These are phyloP conservation scores for Ametastegia equiseti DNA, from an alignment of 2,888 invertebrate species.

Conservation along the genomic window DNA sequence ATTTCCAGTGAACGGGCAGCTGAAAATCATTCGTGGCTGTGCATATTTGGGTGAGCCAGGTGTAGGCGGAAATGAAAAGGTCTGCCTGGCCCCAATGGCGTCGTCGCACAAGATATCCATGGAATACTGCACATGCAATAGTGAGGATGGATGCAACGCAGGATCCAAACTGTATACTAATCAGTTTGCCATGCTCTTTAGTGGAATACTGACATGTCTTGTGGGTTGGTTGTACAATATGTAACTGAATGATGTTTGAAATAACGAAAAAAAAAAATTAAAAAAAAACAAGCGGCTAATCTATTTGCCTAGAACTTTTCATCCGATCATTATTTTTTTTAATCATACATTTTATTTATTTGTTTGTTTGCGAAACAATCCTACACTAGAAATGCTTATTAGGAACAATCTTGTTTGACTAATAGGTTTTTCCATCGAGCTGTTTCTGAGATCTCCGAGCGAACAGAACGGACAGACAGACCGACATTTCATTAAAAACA, in stretches of 20 bases:
- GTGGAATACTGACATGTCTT: not conserved
- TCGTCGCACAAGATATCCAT: constrained; percentile 96
- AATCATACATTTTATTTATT: too few species aligned
- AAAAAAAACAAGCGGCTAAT: too few species aligned
- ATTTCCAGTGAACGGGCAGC: constrained; percentile 87
- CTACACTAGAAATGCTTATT: too few species aligned
- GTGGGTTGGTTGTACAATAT: not conserved
- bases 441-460: too few species aligned
- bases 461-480: too few species aligned
- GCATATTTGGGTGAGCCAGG: constrained; percentile 95
- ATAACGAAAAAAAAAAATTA: too few species aligned
- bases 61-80: constrained; percentile 92
- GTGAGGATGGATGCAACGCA: constrained; percentile 94
- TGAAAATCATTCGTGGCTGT: constrained; percentile 92
- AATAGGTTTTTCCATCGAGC: too few species aligned
- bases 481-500: too few species aligned
- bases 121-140: constrained; percentile 95
- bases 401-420: too few species aligned
- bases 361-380: too few species aligned
- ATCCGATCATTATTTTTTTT: too few species aligned
- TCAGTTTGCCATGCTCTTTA: constrained; percentile 60
- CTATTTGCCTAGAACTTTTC: too few species aligned
- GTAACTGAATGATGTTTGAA: not conserved
- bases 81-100: constrained; percentile 64
- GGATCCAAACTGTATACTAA: constrained; percentile 76